Percentiles rank a stretch among this genome's conserved stretches.
Conservation (phyloP, 2,113 vertebrate genomes). For the Upupa epops region DNA sequence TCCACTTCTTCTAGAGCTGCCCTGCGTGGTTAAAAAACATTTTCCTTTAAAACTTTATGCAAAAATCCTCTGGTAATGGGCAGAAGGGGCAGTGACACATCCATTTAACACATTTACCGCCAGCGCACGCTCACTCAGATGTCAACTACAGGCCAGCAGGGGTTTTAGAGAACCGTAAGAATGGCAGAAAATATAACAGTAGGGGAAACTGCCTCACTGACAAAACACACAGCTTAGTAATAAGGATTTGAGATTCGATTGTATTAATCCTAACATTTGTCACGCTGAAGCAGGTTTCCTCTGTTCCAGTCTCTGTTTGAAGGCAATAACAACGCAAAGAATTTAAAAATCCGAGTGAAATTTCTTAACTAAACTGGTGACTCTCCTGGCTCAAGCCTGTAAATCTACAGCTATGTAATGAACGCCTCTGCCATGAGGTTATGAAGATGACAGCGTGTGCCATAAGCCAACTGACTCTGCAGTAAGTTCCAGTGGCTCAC, state of each 20-base stretch:
- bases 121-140: not conserved
- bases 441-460: not conserved
- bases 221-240: not conserved
- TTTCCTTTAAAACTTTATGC: not conserved
- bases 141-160: not conserved
- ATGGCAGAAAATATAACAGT: not conserved
- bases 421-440: not conserved
- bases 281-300: not conserved
- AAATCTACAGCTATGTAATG: not conserved
- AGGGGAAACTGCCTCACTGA: not conserved
- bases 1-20: constrained; percentile 97
- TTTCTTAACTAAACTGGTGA: not conserved
- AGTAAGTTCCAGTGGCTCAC: not conserved
- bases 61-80: not conserved
- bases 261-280: not conserved
- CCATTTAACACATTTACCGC: not conserved
- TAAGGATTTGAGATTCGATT: not conserved
- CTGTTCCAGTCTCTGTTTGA: not conserved
- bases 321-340: not conserved
- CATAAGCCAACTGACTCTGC: not conserved
- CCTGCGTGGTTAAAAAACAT: constrained; percentile 71
- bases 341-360: not conserved
- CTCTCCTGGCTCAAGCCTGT: not conserved
- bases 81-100: not conserved
- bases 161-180: not conserved